phyloP scores from a whole-genome alignment of 1,140 invertebrate species.

The Grapholita molesta region DNA sequence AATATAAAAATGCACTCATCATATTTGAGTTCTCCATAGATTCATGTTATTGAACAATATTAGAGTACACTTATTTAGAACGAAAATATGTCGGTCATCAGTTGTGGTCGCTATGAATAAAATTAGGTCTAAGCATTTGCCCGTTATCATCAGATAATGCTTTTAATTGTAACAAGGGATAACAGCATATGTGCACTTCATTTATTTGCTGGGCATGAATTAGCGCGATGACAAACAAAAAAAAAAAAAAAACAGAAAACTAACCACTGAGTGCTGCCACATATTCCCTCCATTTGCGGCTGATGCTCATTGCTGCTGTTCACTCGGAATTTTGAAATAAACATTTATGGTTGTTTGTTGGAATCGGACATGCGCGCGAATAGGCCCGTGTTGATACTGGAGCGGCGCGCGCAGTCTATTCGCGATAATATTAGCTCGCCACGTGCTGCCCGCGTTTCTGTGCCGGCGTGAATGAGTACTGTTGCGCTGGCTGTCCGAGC shows the following conservation, averaged over 20 bases:
- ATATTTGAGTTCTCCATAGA: neutral
- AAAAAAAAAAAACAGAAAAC: slow-evolving; percentile 43
- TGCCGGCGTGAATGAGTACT: slow-evolving; percentile 56
- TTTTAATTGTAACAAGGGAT: slow-evolving; percentile 19
- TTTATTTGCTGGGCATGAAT: slow-evolving; percentile 18
- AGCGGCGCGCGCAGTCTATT: slow-evolving; percentile 20
- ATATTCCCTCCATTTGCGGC: slow-evolving; percentile 69
- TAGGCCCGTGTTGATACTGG: slow-evolving; percentile 33
- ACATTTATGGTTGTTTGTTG: slow-evolving; percentile 58
- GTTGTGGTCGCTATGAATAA: too few species aligned
- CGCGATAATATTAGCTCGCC: slow-evolving; percentile 61
- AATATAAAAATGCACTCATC: neutral
- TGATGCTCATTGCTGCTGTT: slow-evolving; percentile 57
- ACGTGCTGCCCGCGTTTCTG: slow-evolving; percentile 61
- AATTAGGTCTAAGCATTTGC: too few species aligned
- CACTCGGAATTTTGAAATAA: slow-evolving; percentile 48
- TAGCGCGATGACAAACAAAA: slow-evolving; percentile 18
- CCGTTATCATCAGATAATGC: neutral
- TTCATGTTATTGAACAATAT: neutral
- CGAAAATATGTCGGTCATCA: too few species aligned
- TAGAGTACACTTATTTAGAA: too few species aligned
- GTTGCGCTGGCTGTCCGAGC: slow-evolving; percentile 35
- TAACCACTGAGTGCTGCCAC: slow-evolving; percentile 68
- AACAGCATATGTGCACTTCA: neutral
- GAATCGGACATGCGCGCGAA: slow-evolving; percentile 44